Percentiles rank a stretch among this genome's conserved stretches.
phyloP scores from a whole-genome alignment of 2,888 invertebrate genomes.

The Eudemis profundana region DNA sequence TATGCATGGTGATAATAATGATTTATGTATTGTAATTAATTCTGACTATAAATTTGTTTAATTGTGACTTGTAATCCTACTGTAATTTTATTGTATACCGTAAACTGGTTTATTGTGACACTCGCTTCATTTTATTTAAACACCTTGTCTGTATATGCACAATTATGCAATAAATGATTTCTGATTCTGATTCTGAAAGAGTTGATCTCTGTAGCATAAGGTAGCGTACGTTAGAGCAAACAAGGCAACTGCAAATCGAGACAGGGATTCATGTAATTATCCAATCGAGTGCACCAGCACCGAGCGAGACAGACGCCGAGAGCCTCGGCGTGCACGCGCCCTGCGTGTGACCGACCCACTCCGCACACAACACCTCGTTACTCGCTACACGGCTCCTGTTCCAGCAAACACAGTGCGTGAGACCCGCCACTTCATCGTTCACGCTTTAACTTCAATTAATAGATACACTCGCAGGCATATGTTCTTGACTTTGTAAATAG shows the following conservation, averaged over 20 bases:
- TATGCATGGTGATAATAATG: no score
- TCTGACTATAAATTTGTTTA: no score
- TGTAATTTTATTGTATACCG: no score
- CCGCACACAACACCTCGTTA: conserved; percentile 38
- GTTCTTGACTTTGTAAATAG: neutral
- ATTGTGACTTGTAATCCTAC: no score
- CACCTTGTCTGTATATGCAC: no score
- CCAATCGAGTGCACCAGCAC: conserved; percentile 78
- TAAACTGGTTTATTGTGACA: no score
- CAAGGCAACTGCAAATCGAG: conserved; percentile 63
- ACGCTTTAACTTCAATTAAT: neutral
- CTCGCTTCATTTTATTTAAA: no score
- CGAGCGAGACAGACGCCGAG: conserved; percentile 51
- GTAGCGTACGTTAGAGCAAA: conserved; percentile 34
- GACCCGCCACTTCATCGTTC: conserved; percentile 5
- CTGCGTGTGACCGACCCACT: conserved; percentile 63
- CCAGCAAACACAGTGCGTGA: conserved; percentile 39
- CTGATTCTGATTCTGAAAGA: no score
- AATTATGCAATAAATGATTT: no score
- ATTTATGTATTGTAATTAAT: no score
- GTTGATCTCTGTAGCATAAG: conserved; percentile 31
- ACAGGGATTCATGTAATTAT: conserved; percentile 76
- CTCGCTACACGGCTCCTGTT: conserved; percentile 33
- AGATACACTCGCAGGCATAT: neutral
- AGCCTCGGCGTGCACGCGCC: conserved; percentile 61